Evolutionary conservation across 2,888 invertebrate genomes (phyloP), one percentile per base, ranked within the genome.

Genomic region (Apodemia hepburni): DNA sequence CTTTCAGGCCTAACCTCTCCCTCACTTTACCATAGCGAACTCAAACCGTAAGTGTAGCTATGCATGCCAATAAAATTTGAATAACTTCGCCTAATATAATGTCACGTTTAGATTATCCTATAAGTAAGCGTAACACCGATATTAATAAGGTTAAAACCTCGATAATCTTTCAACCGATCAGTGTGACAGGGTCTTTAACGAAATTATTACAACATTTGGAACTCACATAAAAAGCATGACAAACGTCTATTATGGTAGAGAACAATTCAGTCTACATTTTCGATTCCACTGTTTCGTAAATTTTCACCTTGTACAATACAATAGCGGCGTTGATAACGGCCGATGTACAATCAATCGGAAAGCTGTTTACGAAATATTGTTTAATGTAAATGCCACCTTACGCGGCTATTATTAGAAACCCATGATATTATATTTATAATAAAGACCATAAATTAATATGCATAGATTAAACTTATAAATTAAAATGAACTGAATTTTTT

Each of bases 251-350:
- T 78, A 77, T 76, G 72, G 70, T 73, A 69, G 70, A 69, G 71
- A 66, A 72, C 69, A 68, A 76, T 77, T 75, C 69, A 66, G 70
- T 69, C 69, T 73, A 70, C 70, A 65, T 74, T 51, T 76, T 72
- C 67, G 65, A 73, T 65, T 62, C 63, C 61, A 61, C 38, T 54
- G 58, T 83, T 79, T 82, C 78, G 77, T 75, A 84, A 84, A 68
- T 65, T 66, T 70, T 83, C 76, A 84, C 85, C 85, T 85, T 84
- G 84, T 73, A 65, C 68, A 68, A 61, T 65, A 83, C 81, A 83
- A 84, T 81, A 69, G 77, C 66, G 70, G 75, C 70, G 73, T 76
- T 75, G 77, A 74, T 75, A 75, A 74, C 33, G 33, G 33, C 76
- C 76, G 72, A 73, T 74, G 74, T 75, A 75, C 72, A 75, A 72